Conservation (phyloP, 1,140 invertebrate species). For the Phocides pigmalion region DNA sequence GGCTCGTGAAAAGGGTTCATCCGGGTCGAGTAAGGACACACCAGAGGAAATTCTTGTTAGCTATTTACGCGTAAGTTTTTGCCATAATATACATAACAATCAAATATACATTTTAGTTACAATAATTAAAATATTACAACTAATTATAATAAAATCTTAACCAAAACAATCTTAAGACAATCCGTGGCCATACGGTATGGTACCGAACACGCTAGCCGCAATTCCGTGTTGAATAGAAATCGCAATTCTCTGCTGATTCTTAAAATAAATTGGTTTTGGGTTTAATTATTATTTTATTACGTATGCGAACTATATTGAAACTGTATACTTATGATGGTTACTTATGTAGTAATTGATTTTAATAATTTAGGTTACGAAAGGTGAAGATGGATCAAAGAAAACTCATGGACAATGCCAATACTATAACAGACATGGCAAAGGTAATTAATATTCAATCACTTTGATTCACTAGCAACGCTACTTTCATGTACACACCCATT, state of each 20-base stretch:
- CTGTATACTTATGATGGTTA: no score
- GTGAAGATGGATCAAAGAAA: conserved; percentile 99
- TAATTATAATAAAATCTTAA: no score
- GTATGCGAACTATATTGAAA: no score
- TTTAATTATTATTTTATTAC: no score
- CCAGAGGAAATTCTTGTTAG: conserved; percentile 99
- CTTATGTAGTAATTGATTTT: conserved; percentile 7
- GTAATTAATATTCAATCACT: conserved; percentile 84
- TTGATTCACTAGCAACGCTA: conserved; percentile 59
- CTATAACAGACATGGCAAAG: conserved; percentile 99
- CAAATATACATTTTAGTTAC: no score
- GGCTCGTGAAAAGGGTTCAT: conserved; percentile 98
- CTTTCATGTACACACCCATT: conserved; percentile 70
- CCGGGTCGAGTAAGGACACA: conserved; percentile 97
- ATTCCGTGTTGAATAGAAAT: no score
- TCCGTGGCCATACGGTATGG: no score
- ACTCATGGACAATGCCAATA: conserved; percentile 99
- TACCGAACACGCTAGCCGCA: no score
- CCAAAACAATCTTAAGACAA: no score
- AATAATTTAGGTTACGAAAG: conserved; percentile 94
- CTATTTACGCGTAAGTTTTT: conserved; percentile 98
- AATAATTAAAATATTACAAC: no score
- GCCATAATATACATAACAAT: conserved; percentile 9
- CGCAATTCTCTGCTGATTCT: no score
- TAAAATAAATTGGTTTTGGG: no score